Conservation (phyloP, 2,888 invertebrate species). For the Athalia circularis region DNA sequence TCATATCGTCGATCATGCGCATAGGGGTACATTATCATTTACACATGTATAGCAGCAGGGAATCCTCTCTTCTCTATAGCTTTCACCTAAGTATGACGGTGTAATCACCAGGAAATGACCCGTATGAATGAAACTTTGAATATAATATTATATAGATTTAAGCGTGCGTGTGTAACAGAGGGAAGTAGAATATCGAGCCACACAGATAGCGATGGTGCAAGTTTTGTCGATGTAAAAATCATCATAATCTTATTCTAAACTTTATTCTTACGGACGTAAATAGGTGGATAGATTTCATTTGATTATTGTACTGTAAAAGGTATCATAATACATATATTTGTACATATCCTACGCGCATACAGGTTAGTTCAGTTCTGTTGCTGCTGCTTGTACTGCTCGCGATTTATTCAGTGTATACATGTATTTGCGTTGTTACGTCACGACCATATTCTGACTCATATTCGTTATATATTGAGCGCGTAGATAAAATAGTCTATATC, state of each 20-base stretch:
- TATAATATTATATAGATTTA: not conserved
- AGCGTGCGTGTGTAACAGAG: not conserved
- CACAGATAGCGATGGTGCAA: not conserved
- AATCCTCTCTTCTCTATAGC: not conserved
- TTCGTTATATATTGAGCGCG: too few relatives aligned
- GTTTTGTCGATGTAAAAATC: not conserved
- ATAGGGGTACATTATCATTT: too few relatives aligned
- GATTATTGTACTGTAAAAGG: not conserved
- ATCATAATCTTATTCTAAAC: too few relatives aligned
- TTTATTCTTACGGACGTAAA: not conserved
- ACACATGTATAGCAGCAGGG: not conserved
- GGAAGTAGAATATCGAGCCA: not conserved
- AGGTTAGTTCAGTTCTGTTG: too few relatives aligned
- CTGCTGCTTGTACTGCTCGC: too few relatives aligned
- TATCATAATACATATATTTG: not conserved
- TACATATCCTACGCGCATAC: too few relatives aligned
- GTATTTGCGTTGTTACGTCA: too few relatives aligned
- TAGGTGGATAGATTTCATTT: not conserved
- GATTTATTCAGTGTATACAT: too few relatives aligned
- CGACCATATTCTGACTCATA: too few relatives aligned
- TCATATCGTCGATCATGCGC: too few relatives aligned
- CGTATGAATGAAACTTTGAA: constrained; percentile 21
- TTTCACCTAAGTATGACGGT: constrained; percentile 5
- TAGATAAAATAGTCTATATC: too few relatives aligned
- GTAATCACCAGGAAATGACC: constrained; percentile 19